Conservation (phyloP, 1,140 invertebrate genomes). For the Sycophila sp. region DNA sequence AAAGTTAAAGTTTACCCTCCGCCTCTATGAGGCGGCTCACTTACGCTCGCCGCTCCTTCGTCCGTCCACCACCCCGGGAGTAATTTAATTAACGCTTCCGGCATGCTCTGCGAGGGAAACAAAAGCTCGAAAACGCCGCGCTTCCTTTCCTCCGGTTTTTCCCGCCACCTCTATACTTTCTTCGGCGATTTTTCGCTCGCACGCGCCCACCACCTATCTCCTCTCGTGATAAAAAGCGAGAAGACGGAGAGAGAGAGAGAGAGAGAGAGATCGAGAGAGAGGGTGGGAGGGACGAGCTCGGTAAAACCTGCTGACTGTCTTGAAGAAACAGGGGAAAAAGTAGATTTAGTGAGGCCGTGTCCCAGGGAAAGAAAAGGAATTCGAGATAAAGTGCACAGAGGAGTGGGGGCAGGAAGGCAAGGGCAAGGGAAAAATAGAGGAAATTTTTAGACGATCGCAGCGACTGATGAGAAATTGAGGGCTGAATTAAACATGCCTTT, state of each 20-base stretch:
- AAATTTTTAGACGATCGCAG: background rate
- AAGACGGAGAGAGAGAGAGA: background rate
- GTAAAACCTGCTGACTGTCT: slow-evolving; percentile 29
- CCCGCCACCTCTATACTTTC: background rate
- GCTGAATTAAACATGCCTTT: background rate
- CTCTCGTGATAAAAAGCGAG: background rate
- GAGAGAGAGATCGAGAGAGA: background rate
- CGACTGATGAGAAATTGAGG: slow-evolving; percentile 4
- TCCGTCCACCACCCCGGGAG: background rate
- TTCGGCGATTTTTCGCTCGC: slow-evolving; percentile 6
- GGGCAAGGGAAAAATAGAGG: background rate
- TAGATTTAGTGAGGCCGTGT: slow-evolving; percentile 19
- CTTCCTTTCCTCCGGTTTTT: background rate
- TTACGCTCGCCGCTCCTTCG: background rate
- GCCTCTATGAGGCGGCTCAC: background rate
- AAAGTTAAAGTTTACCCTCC: slow-evolving; percentile 22
- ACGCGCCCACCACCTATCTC: background rate
- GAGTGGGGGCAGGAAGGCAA: background rate
- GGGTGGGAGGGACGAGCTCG: background rate
- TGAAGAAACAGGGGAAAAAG: background rate
- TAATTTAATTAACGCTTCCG: slow-evolving; percentile 40
- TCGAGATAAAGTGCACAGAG: background rate
- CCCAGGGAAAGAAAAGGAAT: slow-evolving; percentile 11
- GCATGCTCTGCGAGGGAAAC: slow-evolving; percentile 6
- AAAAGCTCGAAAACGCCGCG: slow-evolving; percentile 7